Conservation (phyloP, 2,797 vertebrate species). For the Coregonus ussuriensis region DNA sequence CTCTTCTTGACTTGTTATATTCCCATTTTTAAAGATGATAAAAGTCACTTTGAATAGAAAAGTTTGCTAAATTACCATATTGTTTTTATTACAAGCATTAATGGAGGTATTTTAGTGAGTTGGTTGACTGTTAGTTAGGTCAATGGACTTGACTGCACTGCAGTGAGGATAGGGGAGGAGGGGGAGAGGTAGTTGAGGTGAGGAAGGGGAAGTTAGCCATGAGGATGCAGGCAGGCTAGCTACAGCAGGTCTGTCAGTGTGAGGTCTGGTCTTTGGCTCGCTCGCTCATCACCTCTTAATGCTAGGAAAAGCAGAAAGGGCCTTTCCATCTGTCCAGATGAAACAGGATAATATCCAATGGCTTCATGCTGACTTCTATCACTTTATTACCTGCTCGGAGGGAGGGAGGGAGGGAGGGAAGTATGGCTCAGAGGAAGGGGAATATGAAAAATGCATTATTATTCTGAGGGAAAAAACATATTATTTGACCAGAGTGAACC, state of each 20-base stretch:
- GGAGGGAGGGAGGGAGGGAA: background rate
- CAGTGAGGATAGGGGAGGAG: constrained; percentile 1
- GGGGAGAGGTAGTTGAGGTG: background rate
- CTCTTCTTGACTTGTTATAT: background rate
- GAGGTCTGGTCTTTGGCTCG: constrained; percentile 10
- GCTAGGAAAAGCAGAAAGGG: constrained; percentile 7
- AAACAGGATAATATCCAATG: constrained; percentile 8
- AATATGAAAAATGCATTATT: constrained; percentile 6
- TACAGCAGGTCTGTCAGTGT: constrained; percentile 10
- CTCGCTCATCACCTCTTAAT: background rate
- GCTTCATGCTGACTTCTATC: constrained; percentile 3
- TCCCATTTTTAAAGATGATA: background rate
- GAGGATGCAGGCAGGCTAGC: background rate
- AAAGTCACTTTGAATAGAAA: background rate
- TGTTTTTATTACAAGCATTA: background rate
- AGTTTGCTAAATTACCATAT: background rate
- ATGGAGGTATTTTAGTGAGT: background rate
- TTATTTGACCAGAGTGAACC: background rate
- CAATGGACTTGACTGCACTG: background rate
- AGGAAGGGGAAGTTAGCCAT: background rate
- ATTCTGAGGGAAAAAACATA: constrained; percentile 2
- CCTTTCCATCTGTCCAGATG: background rate
- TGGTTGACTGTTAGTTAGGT: background rate
- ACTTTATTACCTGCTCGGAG: background rate
- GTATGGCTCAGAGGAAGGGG: background rate